phyloP scores from a whole-genome alignment of 2,797 vertebrate species.

The Mus minutoides region DNA sequence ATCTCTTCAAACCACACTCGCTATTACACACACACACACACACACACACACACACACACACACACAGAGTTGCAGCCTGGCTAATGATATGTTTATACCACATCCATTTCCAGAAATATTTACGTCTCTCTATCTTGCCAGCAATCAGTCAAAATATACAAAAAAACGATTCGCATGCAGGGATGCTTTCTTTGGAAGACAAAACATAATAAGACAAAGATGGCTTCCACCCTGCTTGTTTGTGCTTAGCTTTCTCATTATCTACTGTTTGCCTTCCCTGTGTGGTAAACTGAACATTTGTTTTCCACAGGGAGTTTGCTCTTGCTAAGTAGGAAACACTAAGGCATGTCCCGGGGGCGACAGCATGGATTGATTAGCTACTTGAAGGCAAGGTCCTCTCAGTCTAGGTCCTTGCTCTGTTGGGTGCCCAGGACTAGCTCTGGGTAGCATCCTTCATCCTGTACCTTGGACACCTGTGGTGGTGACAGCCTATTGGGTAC shows the following conservation, averaged over 20 bases:
- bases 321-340: slow-evolving; percentile 62
- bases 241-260: slow-evolving; percentile 57
- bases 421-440: background rate
- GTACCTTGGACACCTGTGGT: background rate
- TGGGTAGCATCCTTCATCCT: background rate
- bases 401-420: background rate
- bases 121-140: slow-evolving; percentile 79
- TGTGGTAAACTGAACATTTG: slow-evolving; percentile 46
- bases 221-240: background rate
- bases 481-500: background rate
- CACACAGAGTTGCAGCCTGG: background rate
- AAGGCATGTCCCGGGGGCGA: background rate
- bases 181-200: slow-evolving; percentile 71
- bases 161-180: slow-evolving; percentile 69
- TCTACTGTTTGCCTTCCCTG: slow-evolving; percentile 60
- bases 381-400: background rate
- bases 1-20: slow-evolving; percentile 61
- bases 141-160: slow-evolving; percentile 80
- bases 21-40: background rate
- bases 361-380: background rate
- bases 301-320: slow-evolving; percentile 57
- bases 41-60: background rate
- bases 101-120: slow-evolving; percentile 77
- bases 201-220: slow-evolving; percentile 73
- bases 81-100: slow-evolving; percentile 71